Evolutionary conservation across 2,797 vertebrate species (phyloP).

Genomic region (Chrosomus eos): DNA sequence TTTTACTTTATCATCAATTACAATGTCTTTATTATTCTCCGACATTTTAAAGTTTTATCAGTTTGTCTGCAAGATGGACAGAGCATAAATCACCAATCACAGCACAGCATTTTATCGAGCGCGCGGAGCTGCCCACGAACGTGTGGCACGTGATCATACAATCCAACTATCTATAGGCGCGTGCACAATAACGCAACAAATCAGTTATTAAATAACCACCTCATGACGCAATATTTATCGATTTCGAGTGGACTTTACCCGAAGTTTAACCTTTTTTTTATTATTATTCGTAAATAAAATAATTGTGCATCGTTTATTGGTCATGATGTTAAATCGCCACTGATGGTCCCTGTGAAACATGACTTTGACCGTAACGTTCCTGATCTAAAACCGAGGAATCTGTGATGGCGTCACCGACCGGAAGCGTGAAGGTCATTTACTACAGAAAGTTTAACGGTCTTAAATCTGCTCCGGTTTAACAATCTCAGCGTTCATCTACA

Average conservation of each 20-base stretch:
- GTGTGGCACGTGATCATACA: conserved; percentile 1
- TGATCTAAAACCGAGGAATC: neutral
- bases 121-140: neutral
- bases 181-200: neutral
- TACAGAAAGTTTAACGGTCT: neutral
- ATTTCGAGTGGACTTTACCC: conserved; percentile 19
- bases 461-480: neutral
- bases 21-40: neutral
- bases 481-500: neutral
- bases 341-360: neutral
- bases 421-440: neutral
- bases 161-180: neutral
- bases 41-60: neutral
- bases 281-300: neutral
- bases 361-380: neutral
- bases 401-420: conserved; percentile 13
- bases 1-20: neutral
- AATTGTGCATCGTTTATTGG: no score
- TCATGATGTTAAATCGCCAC: neutral
- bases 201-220: neutral
- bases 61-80: neutral
- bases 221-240: neutral
- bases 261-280: no score
- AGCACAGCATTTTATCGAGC: neutral
- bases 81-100: neutral